These are phyloP conservation scores for Gallinago undulata DNA, from an alignment of 2,113 vertebrate genomes.

Conservation along the genomic window DNA sequence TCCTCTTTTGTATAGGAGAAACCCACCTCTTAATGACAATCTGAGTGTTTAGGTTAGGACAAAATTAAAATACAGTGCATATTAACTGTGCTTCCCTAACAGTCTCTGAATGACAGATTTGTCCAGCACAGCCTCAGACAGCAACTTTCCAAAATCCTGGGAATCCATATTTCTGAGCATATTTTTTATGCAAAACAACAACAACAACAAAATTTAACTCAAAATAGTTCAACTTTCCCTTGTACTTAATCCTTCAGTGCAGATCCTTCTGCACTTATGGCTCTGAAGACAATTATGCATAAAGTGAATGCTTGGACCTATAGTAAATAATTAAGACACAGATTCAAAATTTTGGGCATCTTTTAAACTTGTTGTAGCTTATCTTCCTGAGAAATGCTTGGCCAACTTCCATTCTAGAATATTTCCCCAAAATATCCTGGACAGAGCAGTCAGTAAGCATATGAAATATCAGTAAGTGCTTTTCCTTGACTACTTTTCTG, in stretches of 20 bases:
- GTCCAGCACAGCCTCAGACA: neutral
- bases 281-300: neutral
- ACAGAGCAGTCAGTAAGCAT: neutral
- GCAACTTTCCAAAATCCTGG: neutral
- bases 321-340: neutral
- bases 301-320: neutral
- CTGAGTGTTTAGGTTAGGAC: neutral
- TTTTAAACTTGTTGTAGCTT: neutral
- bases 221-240: neutral
- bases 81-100: neutral
- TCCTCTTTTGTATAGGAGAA: neutral
- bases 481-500: neutral
- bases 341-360: neutral
- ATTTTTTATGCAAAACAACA: neutral
- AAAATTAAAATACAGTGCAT: neutral
- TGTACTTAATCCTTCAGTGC: neutral
- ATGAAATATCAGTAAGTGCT: neutral
- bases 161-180: neutral
- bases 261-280: neutral
- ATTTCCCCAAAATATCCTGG: neutral
- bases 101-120: neutral
- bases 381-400: neutral
- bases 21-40: accelerated
- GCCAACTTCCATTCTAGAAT: neutral
- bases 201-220: neutral